phyloP scores from a whole-genome alignment of 2,888 invertebrate genomes.

The Lepeophtheirus nordmannii region DNA sequence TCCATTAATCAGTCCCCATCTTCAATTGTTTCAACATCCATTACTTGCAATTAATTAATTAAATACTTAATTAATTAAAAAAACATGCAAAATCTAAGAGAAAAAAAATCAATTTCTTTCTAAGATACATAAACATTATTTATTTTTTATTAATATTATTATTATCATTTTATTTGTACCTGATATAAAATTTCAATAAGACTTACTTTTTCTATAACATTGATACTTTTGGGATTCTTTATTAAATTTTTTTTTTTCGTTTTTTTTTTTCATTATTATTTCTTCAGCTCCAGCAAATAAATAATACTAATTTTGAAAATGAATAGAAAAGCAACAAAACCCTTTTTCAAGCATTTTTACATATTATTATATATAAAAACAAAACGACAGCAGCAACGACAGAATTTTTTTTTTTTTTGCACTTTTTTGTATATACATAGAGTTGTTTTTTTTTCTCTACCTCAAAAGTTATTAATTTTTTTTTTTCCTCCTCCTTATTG shows the following conservation, averaged over 20 bases:
- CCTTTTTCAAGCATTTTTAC: neutral
- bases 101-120: too few relatives aligned
- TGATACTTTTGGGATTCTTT: too few relatives aligned
- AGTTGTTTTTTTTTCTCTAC: neutral
- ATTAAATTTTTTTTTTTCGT: too few relatives aligned
- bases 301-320: neutral
- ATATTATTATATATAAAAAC: neutral
- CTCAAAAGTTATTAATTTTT: neutral
- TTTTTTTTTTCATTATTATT: too few relatives aligned
- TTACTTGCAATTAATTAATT: neutral
- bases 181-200: slow-evolving; percentile 1
- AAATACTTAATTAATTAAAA: too few relatives aligned
- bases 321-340: neutral
- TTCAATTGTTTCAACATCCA: neutral
- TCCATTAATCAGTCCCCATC: neutral
- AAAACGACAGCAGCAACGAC: too few relatives aligned
- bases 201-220: neutral
- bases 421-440: neutral
- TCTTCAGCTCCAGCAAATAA: neutral
- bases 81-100: too few relatives aligned
- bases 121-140: neutral
- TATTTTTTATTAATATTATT: neutral
- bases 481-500: neutral
- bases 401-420: neutral
- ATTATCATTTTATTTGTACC: slow-evolving; percentile 1